Evolutionary conservation across 2,797 vertebrate genomes (phyloP).

Genomic region (Mycteria americana): DNA sequence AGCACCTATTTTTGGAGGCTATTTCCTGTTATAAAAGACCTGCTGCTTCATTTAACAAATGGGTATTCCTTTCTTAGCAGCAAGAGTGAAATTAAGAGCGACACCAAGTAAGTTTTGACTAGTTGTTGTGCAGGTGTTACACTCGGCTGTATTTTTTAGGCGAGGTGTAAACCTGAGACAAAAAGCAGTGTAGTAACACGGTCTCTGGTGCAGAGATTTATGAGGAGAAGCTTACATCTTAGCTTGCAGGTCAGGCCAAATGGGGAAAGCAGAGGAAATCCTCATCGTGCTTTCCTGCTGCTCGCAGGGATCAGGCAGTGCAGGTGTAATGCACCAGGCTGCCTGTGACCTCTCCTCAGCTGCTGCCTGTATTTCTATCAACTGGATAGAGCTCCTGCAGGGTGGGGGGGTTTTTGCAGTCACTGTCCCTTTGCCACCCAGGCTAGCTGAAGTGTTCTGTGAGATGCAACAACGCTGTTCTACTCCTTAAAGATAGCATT

Average conservation of each 20-base stretch:
- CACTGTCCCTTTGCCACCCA: background rate
- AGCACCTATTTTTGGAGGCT: background rate
- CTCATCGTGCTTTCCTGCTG: background rate
- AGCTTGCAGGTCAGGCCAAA: background rate
- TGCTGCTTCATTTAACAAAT: background rate
- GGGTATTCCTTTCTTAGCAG: background rate
- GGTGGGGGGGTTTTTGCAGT: too few species aligned
- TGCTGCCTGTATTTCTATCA: background rate
- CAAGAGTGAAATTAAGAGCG: background rate
- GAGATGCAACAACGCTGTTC: background rate
- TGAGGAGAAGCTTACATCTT: background rate
- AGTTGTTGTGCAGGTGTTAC: background rate
- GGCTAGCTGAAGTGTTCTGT: background rate
- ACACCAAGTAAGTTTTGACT: background rate
- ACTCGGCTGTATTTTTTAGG: background rate
- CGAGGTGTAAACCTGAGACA: background rate
- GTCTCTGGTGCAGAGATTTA: background rate
- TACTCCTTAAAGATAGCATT: background rate
- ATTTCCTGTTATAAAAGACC: background rate
- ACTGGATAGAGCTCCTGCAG: background rate
- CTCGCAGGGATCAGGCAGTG: background rate
- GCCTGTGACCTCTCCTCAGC: rapidly evolving
- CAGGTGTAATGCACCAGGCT: background rate
- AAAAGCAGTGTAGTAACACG: background rate
- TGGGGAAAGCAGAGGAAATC: background rate